Evolutionary conservation across 2,888 invertebrate genomes (phyloP).

Genomic region (Meteorus colon): DNA sequence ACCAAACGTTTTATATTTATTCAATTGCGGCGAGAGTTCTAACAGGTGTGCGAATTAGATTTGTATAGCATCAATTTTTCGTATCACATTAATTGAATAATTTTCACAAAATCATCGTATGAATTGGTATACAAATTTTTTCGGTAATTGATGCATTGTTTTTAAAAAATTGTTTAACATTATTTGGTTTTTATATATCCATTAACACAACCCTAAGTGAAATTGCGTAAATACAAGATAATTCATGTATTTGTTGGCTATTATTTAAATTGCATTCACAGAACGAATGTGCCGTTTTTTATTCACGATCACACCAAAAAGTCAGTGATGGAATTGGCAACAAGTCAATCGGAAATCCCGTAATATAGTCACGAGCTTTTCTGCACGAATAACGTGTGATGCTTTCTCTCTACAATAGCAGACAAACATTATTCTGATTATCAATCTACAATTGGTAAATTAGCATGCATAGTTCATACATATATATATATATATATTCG

Average conservation of each 20-base stretch:
- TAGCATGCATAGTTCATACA: background rate
- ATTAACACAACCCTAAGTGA: no score
- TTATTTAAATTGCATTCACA: conserved; percentile 19
- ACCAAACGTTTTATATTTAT: conserved; percentile 6
- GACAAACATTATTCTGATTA: background rate
- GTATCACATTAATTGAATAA: background rate
- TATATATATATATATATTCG: conserved; percentile 7
- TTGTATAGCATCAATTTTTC: background rate
- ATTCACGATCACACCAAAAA: conserved; percentile 1
- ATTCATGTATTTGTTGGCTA: background rate
- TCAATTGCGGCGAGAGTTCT: conserved; percentile 12
- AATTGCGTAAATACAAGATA: no score
- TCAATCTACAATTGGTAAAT: background rate
- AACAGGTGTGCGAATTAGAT: conserved; percentile 6
- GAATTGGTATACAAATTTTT: no score
- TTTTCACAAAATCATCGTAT: background rate
- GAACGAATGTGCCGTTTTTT: background rate
- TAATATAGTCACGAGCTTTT: conserved; percentile 5
- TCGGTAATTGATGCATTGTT: no score
- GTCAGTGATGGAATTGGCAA: conserved; percentile 12
- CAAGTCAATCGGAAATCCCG: conserved; percentile 36
- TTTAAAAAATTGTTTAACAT: no score
- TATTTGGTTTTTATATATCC: no score
- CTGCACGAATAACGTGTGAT: conserved; percentile 6
- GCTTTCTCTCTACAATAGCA: conserved; percentile 25